Percentiles rank a stretch among this genome's conserved stretches.
Conservation (phyloP, 2,888 invertebrate species). For the Drosophila meridiana region DNA sequence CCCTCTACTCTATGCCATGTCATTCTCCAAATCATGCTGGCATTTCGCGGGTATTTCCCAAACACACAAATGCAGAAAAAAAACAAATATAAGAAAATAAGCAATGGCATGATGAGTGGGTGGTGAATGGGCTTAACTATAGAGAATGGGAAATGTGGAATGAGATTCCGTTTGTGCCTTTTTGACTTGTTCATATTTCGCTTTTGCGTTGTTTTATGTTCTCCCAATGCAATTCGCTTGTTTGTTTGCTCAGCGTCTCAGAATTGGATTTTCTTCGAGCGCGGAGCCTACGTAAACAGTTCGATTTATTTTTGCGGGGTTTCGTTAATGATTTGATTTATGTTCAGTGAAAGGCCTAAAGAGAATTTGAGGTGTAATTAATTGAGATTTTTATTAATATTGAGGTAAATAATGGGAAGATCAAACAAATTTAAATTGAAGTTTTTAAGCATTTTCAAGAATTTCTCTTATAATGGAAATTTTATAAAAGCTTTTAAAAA, state of each 20-base stretch:
- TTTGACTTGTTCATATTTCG: slow-evolving; percentile 38
- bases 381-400: neutral
- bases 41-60: slow-evolving; percentile 77
- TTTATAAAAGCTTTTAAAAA: neutral
- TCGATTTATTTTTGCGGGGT: slow-evolving; percentile 43
- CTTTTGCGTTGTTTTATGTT: slow-evolving; percentile 21
- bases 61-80: slow-evolving; percentile 28
- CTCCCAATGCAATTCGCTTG: slow-evolving; percentile 31
- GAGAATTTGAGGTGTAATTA: neutral
- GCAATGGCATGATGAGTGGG: slow-evolving; percentile 20
- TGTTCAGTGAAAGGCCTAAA: slow-evolving; percentile 1
- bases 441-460: neutral
- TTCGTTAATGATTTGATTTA: slow-evolving; percentile 28
- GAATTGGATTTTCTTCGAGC: slow-evolving; percentile 26
- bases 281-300: slow-evolving; percentile 31
- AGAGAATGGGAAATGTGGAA: slow-evolving; percentile 10
- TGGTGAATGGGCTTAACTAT: neutral
- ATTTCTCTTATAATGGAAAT: too few species aligned
- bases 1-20: slow-evolving; percentile 8
- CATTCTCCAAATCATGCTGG: slow-evolving; percentile 58
- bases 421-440: neutral
- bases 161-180: slow-evolving; percentile 34
- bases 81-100: slow-evolving; percentile 3
- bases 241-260: slow-evolving; percentile 36
- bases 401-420: neutral